Conservation (phyloP, 2,113 vertebrate genomes). For the Platysteira castanea region DNA sequence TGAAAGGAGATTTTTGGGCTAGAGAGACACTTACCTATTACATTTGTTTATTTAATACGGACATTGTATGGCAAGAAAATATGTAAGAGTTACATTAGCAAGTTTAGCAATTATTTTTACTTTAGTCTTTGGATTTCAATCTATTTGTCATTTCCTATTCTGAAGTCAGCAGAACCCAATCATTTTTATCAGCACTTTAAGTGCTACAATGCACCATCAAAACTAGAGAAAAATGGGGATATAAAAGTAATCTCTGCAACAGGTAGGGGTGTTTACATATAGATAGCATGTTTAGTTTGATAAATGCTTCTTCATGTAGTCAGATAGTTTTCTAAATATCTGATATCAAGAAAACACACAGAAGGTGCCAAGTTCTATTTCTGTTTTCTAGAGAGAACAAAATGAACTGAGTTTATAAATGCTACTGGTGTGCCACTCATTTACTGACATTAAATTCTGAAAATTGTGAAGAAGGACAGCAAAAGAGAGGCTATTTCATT, state of each 20-base stretch:
- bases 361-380: conserved; percentile 4
- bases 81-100: neutral
- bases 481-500: conserved; percentile 58
- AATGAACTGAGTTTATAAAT: conserved; percentile 43
- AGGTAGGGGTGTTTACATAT: conserved; percentile 19
- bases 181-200: conserved; percentile 32
- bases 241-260: conserved; percentile 39
- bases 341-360: neutral
- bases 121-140: conserved; percentile 23
- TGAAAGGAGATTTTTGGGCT: neutral
- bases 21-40: neutral
- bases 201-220: neutral
- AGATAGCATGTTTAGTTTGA: conserved; percentile 42
- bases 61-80: neutral
- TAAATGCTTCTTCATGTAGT: conserved; percentile 2
- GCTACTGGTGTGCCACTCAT: neutral
- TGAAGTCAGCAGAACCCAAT: conserved; percentile 5
- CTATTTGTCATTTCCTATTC: conserved; percentile 24
- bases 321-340: conserved; percentile 6
- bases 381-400: neutral
- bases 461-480: conserved; percentile 40
- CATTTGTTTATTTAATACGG: neutral
- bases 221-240: neutral
- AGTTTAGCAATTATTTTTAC: conserved; percentile 20
- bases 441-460: conserved; percentile 44